Evolutionary conservation across 92 coral and sea anemone genomes (phyloP), one percentile per base, ranked within the genome.

Genomic region (Palythoa grandis): DNA sequence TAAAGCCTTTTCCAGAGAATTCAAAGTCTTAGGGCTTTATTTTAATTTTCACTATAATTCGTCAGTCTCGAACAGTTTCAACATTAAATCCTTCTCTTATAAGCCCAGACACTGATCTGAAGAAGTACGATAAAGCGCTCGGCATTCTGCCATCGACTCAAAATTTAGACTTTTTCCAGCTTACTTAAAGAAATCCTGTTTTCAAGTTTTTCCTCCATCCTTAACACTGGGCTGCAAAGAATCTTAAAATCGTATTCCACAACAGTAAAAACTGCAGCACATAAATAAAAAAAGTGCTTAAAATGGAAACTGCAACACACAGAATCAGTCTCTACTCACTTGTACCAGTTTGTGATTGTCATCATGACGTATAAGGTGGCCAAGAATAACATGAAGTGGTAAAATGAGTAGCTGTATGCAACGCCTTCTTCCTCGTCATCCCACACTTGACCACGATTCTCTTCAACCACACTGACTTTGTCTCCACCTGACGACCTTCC

Each of bases 331-430:
- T 56, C 2, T 48, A 92, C 98, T 92, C 84, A 94, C 98, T 87
- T 92, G 92, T 92, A 92, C 98, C 98, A 94, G 74, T 94, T 93
- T n/a, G 98, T 94, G 56, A 94, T 67, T 1, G 98, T 94, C 98
- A 94, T 94, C 98, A 94, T 94, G 65, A 94, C 74, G 47, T 94
- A 94, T 20, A 94, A 90, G 1, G 94, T 84, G 11, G 98, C 95
- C 92, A 94, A 52, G 63, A 93, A 88, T 77, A 94, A 72, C 94
- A 94, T 92, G 63, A 94, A 92, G 76, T 93, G 98, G 56, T 93
- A 94, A 61, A 92, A 90, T 35, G 95, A 94, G 82, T 94, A 94
- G 58, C 98, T 94, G 35, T 94, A 94, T 56, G 95, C 95, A 82
- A 94, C 98, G 20, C 86, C 86, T 17, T 85, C 91, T 14, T 80